phyloP scores from a whole-genome alignment of 2,888 invertebrate genomes.

The Drosophila mulleri region DNA sequence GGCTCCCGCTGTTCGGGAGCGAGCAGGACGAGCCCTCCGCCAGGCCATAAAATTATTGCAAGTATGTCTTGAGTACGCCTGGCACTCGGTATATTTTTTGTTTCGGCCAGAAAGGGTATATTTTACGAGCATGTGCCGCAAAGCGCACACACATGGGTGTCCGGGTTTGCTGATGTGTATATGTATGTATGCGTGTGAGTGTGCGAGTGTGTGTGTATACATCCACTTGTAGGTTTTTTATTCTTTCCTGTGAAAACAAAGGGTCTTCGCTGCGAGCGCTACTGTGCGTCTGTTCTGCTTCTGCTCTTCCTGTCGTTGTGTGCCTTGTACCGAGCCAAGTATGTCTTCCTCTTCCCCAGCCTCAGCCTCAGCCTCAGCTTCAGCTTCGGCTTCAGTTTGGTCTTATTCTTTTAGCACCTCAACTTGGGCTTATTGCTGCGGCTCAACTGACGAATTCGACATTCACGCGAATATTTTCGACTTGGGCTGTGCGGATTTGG shows the following conservation, averaged over 20 bases:
- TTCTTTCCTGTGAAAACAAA: constrained; percentile 74
- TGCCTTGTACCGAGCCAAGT: constrained; percentile 24
- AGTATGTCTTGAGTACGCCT: constrained; percentile 78
- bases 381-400: constrained; percentile 8
- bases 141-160: constrained; percentile 53
- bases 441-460: constrained; percentile 47
- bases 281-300: constrained; percentile 59
- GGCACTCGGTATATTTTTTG: constrained; percentile 68
- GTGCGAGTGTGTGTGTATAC: constrained; percentile 31
- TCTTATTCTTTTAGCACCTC: constrained; percentile 35
- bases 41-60: constrained; percentile 78
- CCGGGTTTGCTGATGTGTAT: neutral
- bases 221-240: constrained; percentile 75
- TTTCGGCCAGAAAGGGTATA: constrained; percentile 68
- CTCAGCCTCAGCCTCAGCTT: constrained; percentile 13
- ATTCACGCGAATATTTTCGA: constrained; percentile 33
- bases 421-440: constrained; percentile 41
- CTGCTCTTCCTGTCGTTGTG: constrained; percentile 48
- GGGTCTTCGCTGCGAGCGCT: constrained; percentile 62
- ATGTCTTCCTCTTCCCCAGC: constrained; percentile 21
- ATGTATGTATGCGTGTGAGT: constrained; percentile 16
- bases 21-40: constrained; percentile 55
- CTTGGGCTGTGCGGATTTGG: constrained; percentile 30
- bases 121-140: constrained; percentile 72
- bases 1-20: constrained; percentile 45